Conservation (phyloP, 2,113 vertebrate species). For the Pseudorhombus dupliciocellatus region DNA sequence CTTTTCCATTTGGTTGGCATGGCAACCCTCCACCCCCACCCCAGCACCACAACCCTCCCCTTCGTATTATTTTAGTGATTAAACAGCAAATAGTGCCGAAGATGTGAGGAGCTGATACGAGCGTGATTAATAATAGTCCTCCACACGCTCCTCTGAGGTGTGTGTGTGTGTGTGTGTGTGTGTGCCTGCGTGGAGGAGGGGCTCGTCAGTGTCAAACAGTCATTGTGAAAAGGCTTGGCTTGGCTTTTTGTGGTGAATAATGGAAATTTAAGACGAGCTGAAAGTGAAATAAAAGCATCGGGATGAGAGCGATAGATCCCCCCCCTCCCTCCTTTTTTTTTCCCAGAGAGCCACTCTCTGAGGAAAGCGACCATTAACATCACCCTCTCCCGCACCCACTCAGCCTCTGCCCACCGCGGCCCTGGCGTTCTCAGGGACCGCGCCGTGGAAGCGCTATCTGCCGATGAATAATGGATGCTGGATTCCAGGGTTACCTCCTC, state of each 20-base stretch:
- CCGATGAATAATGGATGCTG: conserved; percentile 75
- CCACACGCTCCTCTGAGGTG: conserved; percentile 57
- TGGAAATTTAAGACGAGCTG: conserved; percentile 79
- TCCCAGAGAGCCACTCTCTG: conserved; percentile 35
- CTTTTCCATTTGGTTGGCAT: conserved; percentile 83
- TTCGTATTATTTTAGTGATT: conserved; percentile 86
- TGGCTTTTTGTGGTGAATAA: conserved; percentile 81
- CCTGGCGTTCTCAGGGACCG: conserved; percentile 43
- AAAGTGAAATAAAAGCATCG: conserved; percentile 76
- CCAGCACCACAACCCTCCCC: conserved; percentile 60
- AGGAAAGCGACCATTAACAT: conserved; percentile 69
- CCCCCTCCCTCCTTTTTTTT: not conserved
- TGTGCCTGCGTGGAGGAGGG: conserved; percentile 45
- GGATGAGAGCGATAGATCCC: conserved; percentile 71
- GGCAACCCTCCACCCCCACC: conserved; percentile 75
- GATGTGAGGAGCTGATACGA: conserved; percentile 75
- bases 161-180: conserved; percentile 39
- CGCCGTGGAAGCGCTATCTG: conserved; percentile 40
- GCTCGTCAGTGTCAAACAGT: conserved; percentile 71
- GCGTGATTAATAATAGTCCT: conserved; percentile 82
- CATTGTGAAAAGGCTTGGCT: conserved; percentile 72
- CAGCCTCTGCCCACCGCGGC: conserved; percentile 44
- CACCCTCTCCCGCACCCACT: conserved; percentile 49
- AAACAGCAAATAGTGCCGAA: conserved; percentile 81
- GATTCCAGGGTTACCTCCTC: conserved; percentile 59